Evolutionary conservation across 1,140 invertebrate species (phyloP).

Genomic region (Ganaspis sp.): DNA sequence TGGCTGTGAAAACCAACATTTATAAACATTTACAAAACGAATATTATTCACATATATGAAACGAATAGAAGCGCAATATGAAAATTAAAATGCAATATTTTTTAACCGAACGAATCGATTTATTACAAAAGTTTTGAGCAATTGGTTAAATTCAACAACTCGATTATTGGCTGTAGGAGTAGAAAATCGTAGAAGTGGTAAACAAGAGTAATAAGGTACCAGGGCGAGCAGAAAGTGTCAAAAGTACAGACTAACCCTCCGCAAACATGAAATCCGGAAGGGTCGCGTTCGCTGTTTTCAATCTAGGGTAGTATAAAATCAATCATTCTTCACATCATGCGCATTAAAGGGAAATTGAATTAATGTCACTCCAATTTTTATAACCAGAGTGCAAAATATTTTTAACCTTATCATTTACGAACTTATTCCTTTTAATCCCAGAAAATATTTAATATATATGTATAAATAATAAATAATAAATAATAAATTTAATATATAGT

Average conservation of each 20-base stretch:
- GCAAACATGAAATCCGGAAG: slow-evolving; percentile 18
- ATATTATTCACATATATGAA: no score
- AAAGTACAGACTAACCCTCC: slow-evolving; percentile 39
- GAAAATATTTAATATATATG: no score
- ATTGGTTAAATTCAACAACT: background rate
- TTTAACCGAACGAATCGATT: no score
- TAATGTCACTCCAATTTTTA: background rate
- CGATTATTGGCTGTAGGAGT: background rate
- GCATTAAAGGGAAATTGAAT: background rate
- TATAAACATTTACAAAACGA: no score
- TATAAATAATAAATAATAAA: no score
- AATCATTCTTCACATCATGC: background rate
- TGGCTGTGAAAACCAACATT: no score
- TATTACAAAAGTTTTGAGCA: background rate
- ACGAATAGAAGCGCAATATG: no score
- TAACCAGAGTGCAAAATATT: no score
- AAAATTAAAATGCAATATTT: no score
- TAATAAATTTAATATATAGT: no score
- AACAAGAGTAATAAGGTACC: slow-evolving; percentile 67
- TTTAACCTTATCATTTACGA: no score
- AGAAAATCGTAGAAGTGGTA: slow-evolving; percentile 58
- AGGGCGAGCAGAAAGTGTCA: slow-evolving; percentile 61
- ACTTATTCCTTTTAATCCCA: no score
- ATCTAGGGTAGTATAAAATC: background rate
- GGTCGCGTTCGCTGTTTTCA: background rate